These are phyloP conservation scores for Champsocephalus gunnari DNA, from an alignment of 2,797 vertebrate genomes.

Conservation along the genomic window DNA sequence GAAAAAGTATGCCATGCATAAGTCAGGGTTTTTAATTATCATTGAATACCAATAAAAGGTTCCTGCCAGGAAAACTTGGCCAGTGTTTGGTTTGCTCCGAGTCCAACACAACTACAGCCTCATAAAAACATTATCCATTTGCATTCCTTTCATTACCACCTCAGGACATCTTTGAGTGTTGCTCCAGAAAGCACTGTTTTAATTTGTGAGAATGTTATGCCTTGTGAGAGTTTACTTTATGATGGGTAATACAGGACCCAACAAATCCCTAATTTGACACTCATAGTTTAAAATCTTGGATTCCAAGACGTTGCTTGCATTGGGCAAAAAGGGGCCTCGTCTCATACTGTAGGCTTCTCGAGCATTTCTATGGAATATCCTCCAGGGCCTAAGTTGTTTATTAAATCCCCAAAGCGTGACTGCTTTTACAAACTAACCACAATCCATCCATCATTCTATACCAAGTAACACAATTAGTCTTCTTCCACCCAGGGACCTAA, in stretches of 20 bases:
- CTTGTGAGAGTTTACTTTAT: conserved; percentile 25
- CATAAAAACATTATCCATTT: conserved; percentile 71
- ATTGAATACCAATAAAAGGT: conserved; percentile 75
- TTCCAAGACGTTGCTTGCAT: conserved; percentile 17
- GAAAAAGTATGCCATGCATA: conserved; percentile 81
- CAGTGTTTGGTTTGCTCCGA: conserved; percentile 62
- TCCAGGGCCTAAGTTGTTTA: conserved; percentile 68
- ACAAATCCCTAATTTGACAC: conserved; percentile 32
- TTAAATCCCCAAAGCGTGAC: conserved; percentile 66
- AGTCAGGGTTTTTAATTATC: conserved; percentile 73
- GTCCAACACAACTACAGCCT: conserved; percentile 66
- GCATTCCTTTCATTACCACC: conserved; percentile 71
- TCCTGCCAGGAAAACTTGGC: conserved; percentile 70
- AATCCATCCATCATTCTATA: conserved; percentile 71
- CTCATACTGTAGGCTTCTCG: conserved; percentile 10
- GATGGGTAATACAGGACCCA: conserved; percentile 14
- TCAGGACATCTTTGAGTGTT: conserved; percentile 53
- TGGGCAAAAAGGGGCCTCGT: conserved; percentile 10
- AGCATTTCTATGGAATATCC: conserved; percentile 53
- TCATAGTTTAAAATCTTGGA: conserved; percentile 17
- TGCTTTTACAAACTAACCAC: conserved; percentile 67
- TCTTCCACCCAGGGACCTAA: conserved; percentile 45
- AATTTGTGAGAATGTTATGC: conserved; percentile 24
- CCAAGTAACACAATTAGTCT: conserved; percentile 62
- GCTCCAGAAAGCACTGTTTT: conserved; percentile 30